Base-by-base conservation (phyloP, 2,113 vertebrate genomes). In the Hirundichthys speculiger region DNA sequence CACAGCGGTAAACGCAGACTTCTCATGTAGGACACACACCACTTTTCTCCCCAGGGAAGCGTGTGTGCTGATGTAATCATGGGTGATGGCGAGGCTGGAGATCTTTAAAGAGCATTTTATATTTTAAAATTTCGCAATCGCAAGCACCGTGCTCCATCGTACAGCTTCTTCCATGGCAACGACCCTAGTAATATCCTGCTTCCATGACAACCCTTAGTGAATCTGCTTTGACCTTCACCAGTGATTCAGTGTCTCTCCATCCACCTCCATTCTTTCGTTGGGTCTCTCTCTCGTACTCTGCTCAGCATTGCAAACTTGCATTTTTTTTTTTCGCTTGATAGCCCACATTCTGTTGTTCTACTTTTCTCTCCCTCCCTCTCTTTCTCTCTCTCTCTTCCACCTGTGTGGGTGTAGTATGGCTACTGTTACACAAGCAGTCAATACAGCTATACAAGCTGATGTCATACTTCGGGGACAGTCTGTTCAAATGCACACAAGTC, bases 181-280 rank as follows among this genome's bases (percentile, higher is more conserved):
- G 75, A 90, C 84, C 84, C 83, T 63, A 68, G 68, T 82, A 78
- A 87, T 87, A 76, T 84, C 59, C 84, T 78, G 88, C 88, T 89
- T 84, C 88, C 84, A 88, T 90, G 88, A 83, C 88, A 90, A 91
- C 87, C 73, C 64, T 39, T 75, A 79, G 86, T 82, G 87, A 90
- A 82, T 86, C 83, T 62, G 39, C 69, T 73, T 80, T 89, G 88
- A 91, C 90, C 90, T 90, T 91, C 83, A 87, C 61, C 71, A 75
- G 55, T 88, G 82, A 89, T 87, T 88, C 81, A 83, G 65, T 81
- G 62, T 80, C 76, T 85, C 77, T 74, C 75, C 73, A 83, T 85
- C 83, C 79, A 83, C 74, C 86, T 84, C 83, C 86, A 75, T 68
- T 74, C 73, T 73, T 53, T 59, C 46, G 63, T 64, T 84, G 75